Base-by-base conservation (phyloP, 1,140 invertebrate species). In the Drosophila subpulchrella region DNA sequence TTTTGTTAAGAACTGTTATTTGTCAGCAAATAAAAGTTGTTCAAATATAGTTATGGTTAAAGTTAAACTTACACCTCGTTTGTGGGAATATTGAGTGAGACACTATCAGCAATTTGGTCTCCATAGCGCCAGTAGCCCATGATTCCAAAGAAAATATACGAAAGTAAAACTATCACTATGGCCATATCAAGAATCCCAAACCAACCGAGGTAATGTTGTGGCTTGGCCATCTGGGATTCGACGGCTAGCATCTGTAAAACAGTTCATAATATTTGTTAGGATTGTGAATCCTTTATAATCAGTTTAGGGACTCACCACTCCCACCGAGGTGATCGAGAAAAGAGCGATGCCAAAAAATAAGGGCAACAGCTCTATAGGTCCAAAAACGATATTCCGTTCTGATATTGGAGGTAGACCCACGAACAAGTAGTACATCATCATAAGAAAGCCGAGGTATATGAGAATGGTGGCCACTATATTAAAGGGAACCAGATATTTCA, bases 111-210 rank as follows among this genome's bases (percentile, higher is more conserved):
- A 2, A 58, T 10, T 0, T 53, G 0, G 0, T 47, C 20, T 0
- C 79, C 80, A 36, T 53, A 83, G 0, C 61, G 55, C 80, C 80
- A 83, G 36, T 75, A 83, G 20, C 79, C 80, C 30, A 82, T 24
- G 6, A 83, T 17, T 0, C 75, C 75, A 11, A 83, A 77, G 3
- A 47, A 0, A 0, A 44, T 6, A 24, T 78, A 56, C 0, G 67
- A 50, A 4, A 71, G 0, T 1, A 58, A 4, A 0, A 83, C 63
- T 20, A 75, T 8, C 11, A 62, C 0, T 0, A 42, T 27, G 12
- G 46, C 53, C 0, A 17, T 0, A 27, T 41, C 65, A 0, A 83
- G 60, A 0, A 78, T 5, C 3, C 80, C 80, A 6, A 48, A 46
- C 63, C 55, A 70, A 3, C 79, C 79, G 12, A 83, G 17, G 48